These are phyloP conservation scores for Netelia virgata DNA, from an alignment of 2,888 invertebrate species.

Conservation along the genomic window DNA sequence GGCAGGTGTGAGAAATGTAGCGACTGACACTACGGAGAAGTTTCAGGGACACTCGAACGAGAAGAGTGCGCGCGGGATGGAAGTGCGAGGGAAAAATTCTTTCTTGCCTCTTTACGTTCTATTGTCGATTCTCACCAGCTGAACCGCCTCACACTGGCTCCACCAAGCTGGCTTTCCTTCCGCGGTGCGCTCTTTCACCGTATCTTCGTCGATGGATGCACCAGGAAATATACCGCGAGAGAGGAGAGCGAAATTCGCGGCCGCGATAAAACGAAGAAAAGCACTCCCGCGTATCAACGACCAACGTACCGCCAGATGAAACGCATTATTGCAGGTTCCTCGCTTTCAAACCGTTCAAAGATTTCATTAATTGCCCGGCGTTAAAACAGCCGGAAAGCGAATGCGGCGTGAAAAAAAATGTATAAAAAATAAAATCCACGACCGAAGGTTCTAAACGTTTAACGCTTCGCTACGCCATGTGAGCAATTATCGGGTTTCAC, in stretches of 20 bases:
- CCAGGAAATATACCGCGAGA: slow-evolving; percentile 16
- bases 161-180: slow-evolving; percentile 27
- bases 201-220: background rate
- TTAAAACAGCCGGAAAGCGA: background rate
- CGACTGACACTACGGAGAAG: slow-evolving; percentile 10
- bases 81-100: slow-evolving; percentile 58
- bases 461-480: slow-evolving; percentile 18
- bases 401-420: background rate
- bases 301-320: background rate
- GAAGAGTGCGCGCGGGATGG: slow-evolving; percentile 59
- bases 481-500: slow-evolving; percentile 51
- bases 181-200: slow-evolving; percentile 28
- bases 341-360: background rate
- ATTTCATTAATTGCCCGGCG: background rate
- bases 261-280: background rate
- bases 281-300: background rate
- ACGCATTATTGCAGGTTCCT: background rate
- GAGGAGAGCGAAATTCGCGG: background rate
- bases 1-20: background rate
- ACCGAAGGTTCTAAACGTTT: slow-evolving; percentile 20
- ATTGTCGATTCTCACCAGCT: slow-evolving; percentile 60
- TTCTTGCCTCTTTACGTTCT: slow-evolving; percentile 26
- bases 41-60: slow-evolving; percentile 23
- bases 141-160: slow-evolving; percentile 62
- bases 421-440: background rate